phyloP scores from a whole-genome alignment of 2,797 vertebrate species.

The Etheostoma nigrum region DNA sequence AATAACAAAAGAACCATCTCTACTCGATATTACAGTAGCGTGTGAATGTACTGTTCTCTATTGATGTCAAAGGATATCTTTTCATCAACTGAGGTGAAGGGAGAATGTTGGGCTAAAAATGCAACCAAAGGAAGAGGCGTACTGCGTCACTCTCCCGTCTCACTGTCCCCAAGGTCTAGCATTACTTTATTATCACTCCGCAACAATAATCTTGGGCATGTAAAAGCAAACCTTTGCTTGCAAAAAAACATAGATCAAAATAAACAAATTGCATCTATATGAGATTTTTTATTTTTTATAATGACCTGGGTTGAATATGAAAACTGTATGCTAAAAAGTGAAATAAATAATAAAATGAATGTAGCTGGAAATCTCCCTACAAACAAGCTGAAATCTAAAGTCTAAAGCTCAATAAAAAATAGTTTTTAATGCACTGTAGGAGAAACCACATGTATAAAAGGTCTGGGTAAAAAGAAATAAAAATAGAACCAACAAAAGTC shows the following conservation, averaged over 20 bases:
- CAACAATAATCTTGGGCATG: neutral
- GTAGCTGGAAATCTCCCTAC: too few species aligned
- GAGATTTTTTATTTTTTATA: neutral
- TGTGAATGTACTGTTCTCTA: conserved; percentile 44
- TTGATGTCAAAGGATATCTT: conserved; percentile 19
- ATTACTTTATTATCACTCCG: too few species aligned
- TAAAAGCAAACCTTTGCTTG: conserved; percentile 13
- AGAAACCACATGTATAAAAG: neutral
- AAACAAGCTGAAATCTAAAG: neutral
- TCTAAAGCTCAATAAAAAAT: neutral
- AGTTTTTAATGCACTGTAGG: neutral
- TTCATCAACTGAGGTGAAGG: conserved; percentile 20
- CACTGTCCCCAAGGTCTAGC: too few species aligned
- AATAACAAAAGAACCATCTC: conserved; percentile 49
- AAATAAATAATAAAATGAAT: neutral
- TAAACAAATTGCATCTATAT: neutral
- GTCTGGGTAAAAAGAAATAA: neutral
- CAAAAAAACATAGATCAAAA: neutral
- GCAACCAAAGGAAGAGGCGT: neutral
- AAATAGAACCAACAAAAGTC: neutral
- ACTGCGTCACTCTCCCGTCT: neutral
- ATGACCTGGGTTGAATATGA: neutral
- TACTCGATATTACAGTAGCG: conserved; percentile 22
- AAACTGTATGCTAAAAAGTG: neutral
- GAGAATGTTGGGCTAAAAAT: conserved; percentile 19